Evolutionary conservation across 2,113 vertebrate genomes (phyloP).

Genomic region (Trichechus manatus): DNA sequence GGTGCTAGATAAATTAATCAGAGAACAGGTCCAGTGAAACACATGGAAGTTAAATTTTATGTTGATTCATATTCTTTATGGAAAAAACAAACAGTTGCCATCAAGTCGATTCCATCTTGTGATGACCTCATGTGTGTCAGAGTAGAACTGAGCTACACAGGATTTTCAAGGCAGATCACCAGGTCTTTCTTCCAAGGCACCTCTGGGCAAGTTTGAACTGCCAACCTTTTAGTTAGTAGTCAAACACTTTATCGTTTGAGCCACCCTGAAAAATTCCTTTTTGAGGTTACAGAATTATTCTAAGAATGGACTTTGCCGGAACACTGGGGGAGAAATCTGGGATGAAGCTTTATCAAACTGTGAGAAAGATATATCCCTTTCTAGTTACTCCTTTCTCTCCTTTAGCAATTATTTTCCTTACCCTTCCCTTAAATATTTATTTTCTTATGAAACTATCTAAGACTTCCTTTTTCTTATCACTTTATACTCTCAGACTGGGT

Average conservation of each 20-base stretch:
- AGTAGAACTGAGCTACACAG: no score
- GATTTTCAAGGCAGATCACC: no score
- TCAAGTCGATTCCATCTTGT: no score
- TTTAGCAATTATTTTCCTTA: background rate
- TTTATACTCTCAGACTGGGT: background rate
- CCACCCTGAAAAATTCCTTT: background rate
- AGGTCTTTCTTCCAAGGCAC: no score
- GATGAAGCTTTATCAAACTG: background rate
- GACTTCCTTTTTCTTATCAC: background rate
- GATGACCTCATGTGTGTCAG: no score
- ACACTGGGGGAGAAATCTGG: background rate
- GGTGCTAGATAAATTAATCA: background rate
- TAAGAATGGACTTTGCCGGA: background rate
- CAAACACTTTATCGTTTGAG: background rate
- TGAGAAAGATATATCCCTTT: background rate
- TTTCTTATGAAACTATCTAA: background rate
- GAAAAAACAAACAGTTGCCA: background rate
- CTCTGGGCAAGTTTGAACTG: background rate
- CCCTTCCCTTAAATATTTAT: background rate
- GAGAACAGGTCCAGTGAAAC: background rate
- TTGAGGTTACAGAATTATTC: background rate
- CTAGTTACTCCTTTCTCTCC: background rate
- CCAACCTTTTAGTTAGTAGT: background rate
- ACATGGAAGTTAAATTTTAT: background rate
- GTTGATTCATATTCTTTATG: background rate